A percentile compares a stretch with the other conserved stretches of the same genome.
Conservation (phyloP, 2,888 invertebrate genomes). For the Leptinotarsa haldemani region DNA sequence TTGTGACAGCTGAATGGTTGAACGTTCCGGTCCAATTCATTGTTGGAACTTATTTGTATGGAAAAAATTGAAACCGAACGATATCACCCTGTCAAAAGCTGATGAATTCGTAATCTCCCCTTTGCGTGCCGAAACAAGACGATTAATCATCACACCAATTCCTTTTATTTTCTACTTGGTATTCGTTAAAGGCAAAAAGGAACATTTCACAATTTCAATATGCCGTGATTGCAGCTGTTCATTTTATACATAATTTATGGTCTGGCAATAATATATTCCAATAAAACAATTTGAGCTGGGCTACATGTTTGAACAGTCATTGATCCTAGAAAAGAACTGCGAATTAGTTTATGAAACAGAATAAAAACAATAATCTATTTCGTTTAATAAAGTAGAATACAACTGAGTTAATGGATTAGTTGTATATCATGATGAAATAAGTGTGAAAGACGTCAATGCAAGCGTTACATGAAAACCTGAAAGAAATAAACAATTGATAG, state of each 20-base stretch:
- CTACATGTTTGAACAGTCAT: background rate
- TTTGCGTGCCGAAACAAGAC: background rate
- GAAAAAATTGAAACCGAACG: background rate
- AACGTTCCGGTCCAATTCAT: background rate
- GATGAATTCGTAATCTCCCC: background rate
- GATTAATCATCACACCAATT: conserved; percentile 4
- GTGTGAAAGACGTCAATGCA: no score
- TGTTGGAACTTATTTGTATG: background rate
- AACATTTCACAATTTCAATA: background rate
- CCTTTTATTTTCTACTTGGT: background rate
- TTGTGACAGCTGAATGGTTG: no score
- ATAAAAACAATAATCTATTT: no score
- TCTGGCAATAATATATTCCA: background rate
- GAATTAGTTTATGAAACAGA: no score
- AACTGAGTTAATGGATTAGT: no score
- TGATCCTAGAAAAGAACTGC: background rate
- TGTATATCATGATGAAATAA: no score
- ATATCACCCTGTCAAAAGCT: background rate
- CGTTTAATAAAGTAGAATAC: no score
- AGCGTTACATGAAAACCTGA: no score
- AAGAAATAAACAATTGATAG: no score
- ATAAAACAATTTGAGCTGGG: background rate
- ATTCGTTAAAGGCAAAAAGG: background rate
- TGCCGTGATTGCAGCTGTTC: background rate
- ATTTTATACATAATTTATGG: conserved; percentile 1